These are phyloP conservation scores for Pandemis heparana DNA, from an alignment of 2,888 invertebrate species.

Conservation along the genomic window DNA sequence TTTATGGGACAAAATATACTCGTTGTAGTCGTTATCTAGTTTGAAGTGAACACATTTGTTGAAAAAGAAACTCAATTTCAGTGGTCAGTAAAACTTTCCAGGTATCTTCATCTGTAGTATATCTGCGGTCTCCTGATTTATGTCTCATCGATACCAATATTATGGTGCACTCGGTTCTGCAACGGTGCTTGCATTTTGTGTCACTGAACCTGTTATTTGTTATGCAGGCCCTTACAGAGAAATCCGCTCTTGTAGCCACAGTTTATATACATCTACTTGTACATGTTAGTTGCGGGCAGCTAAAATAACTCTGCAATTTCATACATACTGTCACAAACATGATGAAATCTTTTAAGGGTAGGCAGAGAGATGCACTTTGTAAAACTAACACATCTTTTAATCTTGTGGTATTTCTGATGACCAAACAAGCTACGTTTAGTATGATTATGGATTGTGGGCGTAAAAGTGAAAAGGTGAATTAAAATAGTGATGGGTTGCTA, in stretches of 20 bases:
- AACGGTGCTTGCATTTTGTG: slow-evolving; percentile 28
- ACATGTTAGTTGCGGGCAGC: neutral
- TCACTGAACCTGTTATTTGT: slow-evolving; percentile 23
- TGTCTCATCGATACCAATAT: neutral
- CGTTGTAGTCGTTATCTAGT: too few relatives aligned
- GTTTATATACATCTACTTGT: neutral
- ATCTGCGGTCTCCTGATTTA: neutral
- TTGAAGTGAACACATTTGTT: neutral
- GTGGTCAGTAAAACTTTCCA: neutral
- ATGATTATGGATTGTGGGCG: too few relatives aligned
- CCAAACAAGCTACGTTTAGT: too few relatives aligned
- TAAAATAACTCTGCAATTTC: too few relatives aligned
- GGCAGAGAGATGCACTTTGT: too few relatives aligned
- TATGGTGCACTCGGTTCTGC: neutral
- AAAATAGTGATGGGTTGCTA: too few relatives aligned
- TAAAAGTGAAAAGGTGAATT: too few relatives aligned
- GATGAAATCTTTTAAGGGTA: too few relatives aligned
- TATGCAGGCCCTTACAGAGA: slow-evolving; percentile 16
- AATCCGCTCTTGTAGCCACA: neutral
- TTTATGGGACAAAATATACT: too few relatives aligned
- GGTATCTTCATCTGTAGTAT: neutral
- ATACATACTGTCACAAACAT: too few relatives aligned
- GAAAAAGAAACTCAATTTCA: neutral
- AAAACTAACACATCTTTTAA: too few relatives aligned
- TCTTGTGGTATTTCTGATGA: too few relatives aligned